phyloP scores from a whole-genome alignment of 1,140 invertebrate genomes.

The Euglossa dilemma region DNA sequence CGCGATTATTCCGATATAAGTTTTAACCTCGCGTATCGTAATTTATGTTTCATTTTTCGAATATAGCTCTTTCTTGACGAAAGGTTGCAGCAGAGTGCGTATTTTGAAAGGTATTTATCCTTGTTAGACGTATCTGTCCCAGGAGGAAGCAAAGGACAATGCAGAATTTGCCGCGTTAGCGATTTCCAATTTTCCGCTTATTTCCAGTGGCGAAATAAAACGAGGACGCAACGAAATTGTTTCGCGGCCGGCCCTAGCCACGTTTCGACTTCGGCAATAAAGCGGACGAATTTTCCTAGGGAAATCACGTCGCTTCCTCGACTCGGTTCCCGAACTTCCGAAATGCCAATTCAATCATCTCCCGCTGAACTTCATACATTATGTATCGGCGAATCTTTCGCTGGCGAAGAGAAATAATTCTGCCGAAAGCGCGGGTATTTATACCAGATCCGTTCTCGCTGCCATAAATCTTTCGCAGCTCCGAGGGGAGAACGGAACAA shows the following conservation, averaged over 20 bases:
- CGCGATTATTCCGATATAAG: too few relatives aligned
- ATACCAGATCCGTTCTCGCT: neutral
- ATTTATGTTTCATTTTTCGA: too few relatives aligned
- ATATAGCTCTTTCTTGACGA: too few relatives aligned
- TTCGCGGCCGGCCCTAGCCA: too few relatives aligned
- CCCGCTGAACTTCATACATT: too few relatives aligned
- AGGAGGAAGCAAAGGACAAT: neutral
- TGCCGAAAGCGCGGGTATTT: neutral
- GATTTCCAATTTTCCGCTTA: constrained; percentile 17
- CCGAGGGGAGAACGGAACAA: neutral
- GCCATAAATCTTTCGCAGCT: neutral
- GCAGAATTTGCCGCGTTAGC: neutral
- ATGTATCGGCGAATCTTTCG: too few relatives aligned
- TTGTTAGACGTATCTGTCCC: neutral
- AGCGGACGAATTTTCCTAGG: too few relatives aligned
- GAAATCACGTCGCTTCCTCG: neutral
- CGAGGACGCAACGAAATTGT: neutral
- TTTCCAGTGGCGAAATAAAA: neutral
- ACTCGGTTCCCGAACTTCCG: too few relatives aligned
- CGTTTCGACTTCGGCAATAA: neutral
- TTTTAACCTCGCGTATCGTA: too few relatives aligned
- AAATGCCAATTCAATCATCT: too few relatives aligned
- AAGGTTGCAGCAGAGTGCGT: neutral
- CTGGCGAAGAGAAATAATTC: too few relatives aligned
- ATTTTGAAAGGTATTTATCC: neutral